phyloP scores from a whole-genome alignment of 2,888 invertebrate genomes.

The Graphium colonna region DNA sequence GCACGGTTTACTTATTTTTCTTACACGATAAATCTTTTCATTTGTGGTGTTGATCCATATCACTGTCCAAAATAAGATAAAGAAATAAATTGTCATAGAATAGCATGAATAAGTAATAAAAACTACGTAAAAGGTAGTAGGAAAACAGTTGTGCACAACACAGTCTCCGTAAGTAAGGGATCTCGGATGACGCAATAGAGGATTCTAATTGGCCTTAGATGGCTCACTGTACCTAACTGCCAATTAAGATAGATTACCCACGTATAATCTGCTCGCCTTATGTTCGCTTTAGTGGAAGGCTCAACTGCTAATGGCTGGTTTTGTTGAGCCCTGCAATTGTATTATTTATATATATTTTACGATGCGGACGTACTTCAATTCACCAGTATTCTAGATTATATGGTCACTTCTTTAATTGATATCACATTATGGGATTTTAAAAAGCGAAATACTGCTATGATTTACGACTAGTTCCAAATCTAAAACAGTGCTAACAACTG shows the following conservation, averaged over 20 bases:
- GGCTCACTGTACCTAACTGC: conserved; percentile 23
- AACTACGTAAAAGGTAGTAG: conserved; percentile 7
- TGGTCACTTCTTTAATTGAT: too few relatives aligned
- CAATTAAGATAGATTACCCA: conserved; percentile 24
- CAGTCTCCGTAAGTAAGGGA: conserved; percentile 12
- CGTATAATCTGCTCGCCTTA: conserved; percentile 21
- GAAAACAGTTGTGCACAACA: conserved; percentile 17
- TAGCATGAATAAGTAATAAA: background rate
- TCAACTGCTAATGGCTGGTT: conserved; percentile 17
- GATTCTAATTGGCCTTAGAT: conserved; percentile 22
- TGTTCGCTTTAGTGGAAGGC: background rate
- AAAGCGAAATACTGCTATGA: too few relatives aligned
- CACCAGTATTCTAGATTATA: too few relatives aligned
- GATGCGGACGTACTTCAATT: background rate
- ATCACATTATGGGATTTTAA: too few relatives aligned
- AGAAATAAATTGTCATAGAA: background rate
- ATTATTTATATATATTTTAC: conserved; percentile 2
- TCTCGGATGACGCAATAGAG: conserved; percentile 21
- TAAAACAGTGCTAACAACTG: too few relatives aligned
- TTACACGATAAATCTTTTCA: too few relatives aligned
- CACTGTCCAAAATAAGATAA: background rate
- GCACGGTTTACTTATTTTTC: too few relatives aligned
- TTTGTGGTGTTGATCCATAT: too few relatives aligned
- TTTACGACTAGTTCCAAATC: too few relatives aligned
- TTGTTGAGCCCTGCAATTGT: background rate